phyloP scores from a whole-genome alignment of 2,113 vertebrate species.

The Glaucomys volans region DNA sequence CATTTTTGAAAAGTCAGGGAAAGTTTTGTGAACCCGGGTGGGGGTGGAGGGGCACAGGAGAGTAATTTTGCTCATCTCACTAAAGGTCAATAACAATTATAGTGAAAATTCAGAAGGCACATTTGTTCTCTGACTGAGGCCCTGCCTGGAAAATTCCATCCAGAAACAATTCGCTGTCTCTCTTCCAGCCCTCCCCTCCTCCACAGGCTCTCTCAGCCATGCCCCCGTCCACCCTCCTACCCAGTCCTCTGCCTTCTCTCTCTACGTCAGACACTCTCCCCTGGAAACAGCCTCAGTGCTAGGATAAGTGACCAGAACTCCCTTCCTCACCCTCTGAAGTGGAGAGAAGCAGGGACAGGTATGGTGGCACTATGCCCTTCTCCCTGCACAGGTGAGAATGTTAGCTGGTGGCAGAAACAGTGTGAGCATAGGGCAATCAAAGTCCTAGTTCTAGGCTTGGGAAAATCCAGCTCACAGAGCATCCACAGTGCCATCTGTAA shows the following conservation, averaged over 20 bases:
- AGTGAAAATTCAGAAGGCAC: conserved; percentile 75
- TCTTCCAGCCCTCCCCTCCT: conserved; percentile 22
- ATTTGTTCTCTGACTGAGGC: conserved; percentile 74
- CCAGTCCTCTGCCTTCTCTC: background rate
- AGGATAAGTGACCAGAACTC: background rate
- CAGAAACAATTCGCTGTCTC: conserved; percentile 78
- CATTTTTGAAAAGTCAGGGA: conserved; percentile 84
- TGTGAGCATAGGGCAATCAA: background rate
- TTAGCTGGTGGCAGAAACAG: background rate
- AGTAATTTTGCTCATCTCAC: conserved; percentile 72
- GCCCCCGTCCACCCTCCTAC: background rate
- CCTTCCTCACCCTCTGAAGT: background rate
- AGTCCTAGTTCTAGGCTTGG: background rate
- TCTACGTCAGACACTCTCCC: background rate
- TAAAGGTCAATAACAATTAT: conserved; percentile 82
- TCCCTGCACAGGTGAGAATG: background rate
- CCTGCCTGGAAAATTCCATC: conserved; percentile 81
- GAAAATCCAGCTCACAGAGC: background rate
- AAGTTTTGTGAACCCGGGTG: conserved; percentile 74
- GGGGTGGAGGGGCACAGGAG: conserved; percentile 42
- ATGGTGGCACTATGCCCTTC: background rate
- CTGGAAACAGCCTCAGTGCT: background rate
- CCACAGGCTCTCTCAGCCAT: conserved; percentile 30
- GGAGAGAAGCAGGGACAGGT: background rate
- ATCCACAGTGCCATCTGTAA: background rate